Conservation (phyloP, 1,140 invertebrate species). For the Pogonomyrmex californicus region DNA sequence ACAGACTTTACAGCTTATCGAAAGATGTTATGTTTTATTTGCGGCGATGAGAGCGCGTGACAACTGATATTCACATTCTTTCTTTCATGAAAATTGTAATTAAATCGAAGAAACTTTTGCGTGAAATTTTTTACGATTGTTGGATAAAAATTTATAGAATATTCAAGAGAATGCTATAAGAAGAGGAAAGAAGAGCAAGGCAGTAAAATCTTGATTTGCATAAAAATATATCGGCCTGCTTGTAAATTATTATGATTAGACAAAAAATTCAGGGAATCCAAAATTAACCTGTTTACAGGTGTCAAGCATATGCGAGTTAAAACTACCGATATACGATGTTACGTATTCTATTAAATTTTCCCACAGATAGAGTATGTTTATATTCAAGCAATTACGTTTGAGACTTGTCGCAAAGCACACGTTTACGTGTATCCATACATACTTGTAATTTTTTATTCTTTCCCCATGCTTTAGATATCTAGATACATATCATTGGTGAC, state of each 20-base stretch:
- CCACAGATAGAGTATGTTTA: slow-evolving; percentile 75
- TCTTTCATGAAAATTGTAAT: neutral
- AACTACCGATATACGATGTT: slow-evolving; percentile 77
- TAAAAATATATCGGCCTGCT: neutral
- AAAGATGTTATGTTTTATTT: neutral
- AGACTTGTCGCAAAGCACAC: slow-evolving; percentile 47
- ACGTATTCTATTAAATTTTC: slow-evolving; percentile 81
- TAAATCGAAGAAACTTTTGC: neutral
- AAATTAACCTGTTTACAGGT: slow-evolving; percentile 38
- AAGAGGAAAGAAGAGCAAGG: neutral
- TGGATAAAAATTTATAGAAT: neutral
- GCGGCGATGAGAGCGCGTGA: neutral
- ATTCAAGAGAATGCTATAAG: neutral
- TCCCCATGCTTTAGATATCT: neutral
- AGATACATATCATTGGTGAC: neutral
- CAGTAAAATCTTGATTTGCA: neutral
- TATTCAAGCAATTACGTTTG: slow-evolving; percentile 75
- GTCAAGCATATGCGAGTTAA: slow-evolving; percentile 75
- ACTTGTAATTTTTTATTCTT: neutral
- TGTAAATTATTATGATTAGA: neutral
- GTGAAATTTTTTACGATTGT: neutral
- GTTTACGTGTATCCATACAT: neutral
- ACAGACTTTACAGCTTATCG: neutral
- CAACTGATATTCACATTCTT: neutral
- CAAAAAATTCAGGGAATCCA: neutral